Base-by-base conservation (phyloP, 2,888 invertebrate genomes). In the Latheticus oryzae region DNA sequence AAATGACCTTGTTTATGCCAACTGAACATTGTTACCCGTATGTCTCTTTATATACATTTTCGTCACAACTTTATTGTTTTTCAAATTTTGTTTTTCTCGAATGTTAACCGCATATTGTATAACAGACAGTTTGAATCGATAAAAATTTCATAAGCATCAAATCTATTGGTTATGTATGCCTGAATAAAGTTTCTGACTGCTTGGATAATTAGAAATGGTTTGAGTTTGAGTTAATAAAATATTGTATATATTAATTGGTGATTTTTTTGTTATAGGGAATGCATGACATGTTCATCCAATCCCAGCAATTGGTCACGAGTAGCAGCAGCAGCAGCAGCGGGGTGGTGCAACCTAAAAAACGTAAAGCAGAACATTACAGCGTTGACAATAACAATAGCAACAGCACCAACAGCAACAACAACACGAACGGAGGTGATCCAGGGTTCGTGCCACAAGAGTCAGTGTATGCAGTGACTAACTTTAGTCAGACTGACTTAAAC, bases 211-310 rank as follows among this genome's bases (percentile, higher is more conserved):
- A n/a, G n/a, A n/a, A n/a, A n/a, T n/a, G n/a, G n/a, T n/a, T n/a
- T n/a, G n/a, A n/a, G n/a, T n/a, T n/a, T n/a, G n/a, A n/a, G n/a
- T n/a, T n/a, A n/a, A n/a, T n/a, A n/a, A n/a, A n/a, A 9, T 12
- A 8, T 30, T 30, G 30, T 30, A 13, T 30, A 5, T 5, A 30
- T 12, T 30, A 17, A 11, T 38, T 11, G 21, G 19, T 56, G 48
- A 62, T 61, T 38, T 66, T 63, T 59, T 79, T 64, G 54, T 81
- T 82, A 13, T 81, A 90, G 90, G 88, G 88, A 87, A 88, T 87
- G 88, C 89, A 86, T 89, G 90, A 89, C 89, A 90, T 90, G 90
- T 90, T 88, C 87, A 88, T 88, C 83, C 84, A 83, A 82, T 82
- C 84, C 80, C 84, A 84, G 76, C 83, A 83, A 76, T 72, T 77